Evolutionary conservation across 2,888 invertebrate genomes (phyloP).

Genomic region (Sarcophaga subvicina): DNA sequence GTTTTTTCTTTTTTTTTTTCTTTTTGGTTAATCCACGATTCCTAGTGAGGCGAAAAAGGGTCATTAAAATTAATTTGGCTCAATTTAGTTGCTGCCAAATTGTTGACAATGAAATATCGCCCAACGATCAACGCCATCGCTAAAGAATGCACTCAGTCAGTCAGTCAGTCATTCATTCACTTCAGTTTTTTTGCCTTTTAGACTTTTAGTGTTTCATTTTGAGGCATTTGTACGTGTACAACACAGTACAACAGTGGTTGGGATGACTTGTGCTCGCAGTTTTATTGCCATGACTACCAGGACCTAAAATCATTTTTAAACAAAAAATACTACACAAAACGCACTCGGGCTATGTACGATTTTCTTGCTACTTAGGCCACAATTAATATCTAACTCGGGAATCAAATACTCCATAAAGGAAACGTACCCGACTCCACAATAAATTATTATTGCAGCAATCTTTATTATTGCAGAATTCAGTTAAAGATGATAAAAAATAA

Average conservation of each 20-base stretch:
- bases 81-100: conserved; percentile 80
- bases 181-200: neutral
- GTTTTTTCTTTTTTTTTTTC: conserved; percentile 32
- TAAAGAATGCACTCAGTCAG: conserved; percentile 69
- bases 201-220: neutral
- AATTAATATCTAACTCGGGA: too few species aligned
- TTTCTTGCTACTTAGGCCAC: too few species aligned
- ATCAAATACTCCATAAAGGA: too few species aligned
- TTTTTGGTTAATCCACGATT: conserved; percentile 46
- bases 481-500: too few species aligned
- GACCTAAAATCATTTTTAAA: too few species aligned
- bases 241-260: neutral
- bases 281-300: too few species aligned
- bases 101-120: conserved; percentile 79
- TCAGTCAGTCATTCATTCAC: conserved; percentile 50
- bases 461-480: too few species aligned
- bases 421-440: too few species aligned
- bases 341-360: too few species aligned
- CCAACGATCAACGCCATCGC: conserved; percentile 65
- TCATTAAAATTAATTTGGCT: conserved; percentile 81
- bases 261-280: neutral
- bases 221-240: neutral
- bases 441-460: too few species aligned
- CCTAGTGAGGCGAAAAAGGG: conserved; percentile 73
- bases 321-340: too few species aligned